These are phyloP conservation scores for Scaptomyza parva DNA, from an alignment of 2,888 invertebrate species.

Conservation along the genomic window DNA sequence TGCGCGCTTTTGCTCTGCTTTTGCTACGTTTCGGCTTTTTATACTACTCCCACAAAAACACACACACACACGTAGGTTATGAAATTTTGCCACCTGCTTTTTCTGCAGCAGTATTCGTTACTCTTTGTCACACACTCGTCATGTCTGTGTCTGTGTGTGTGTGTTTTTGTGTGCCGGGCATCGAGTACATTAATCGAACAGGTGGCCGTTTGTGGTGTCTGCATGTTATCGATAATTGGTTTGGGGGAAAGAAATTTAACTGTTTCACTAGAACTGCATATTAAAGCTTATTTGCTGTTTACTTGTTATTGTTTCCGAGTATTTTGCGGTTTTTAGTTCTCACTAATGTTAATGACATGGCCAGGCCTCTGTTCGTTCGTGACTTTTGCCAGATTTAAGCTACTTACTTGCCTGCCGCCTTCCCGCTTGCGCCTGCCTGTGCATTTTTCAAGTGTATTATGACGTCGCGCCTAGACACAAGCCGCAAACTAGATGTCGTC, in stretches of 20 bases:
- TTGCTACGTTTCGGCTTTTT: slow-evolving; percentile 24
- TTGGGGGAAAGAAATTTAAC: slow-evolving; percentile 24
- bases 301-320: slow-evolving; percentile 61
- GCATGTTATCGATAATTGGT: slow-evolving; percentile 53
- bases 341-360: slow-evolving; percentile 66
- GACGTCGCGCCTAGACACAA: slow-evolving; percentile 75
- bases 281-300: slow-evolving; percentile 36
- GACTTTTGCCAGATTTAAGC: slow-evolving; percentile 72
- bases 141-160: not conserved
- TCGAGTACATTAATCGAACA: slow-evolving; percentile 73
- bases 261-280: slow-evolving; percentile 43
- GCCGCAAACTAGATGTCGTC: slow-evolving; percentile 13
- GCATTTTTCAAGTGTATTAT: slow-evolving; percentile 79
- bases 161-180: slow-evolving; percentile 37
- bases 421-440: slow-evolving; percentile 51
- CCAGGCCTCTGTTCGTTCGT: slow-evolving; percentile 55
- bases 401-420: slow-evolving; percentile 5
- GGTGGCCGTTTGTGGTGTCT: slow-evolving; percentile 54
- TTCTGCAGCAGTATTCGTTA: slow-evolving; percentile 28
- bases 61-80: slow-evolving; percentile 32
- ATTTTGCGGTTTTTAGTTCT: slow-evolving; percentile 53
- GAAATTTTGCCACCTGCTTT: slow-evolving; percentile 61
- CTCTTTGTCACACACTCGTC: slow-evolving; percentile 24
- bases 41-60: slow-evolving; percentile 27
- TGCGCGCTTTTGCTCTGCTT: slow-evolving; percentile 15